Evolutionary conservation across 2,888 invertebrate species (phyloP), one percentile per base, ranked within the genome.

Genomic region (Caenorhabditis sp.): DNA sequence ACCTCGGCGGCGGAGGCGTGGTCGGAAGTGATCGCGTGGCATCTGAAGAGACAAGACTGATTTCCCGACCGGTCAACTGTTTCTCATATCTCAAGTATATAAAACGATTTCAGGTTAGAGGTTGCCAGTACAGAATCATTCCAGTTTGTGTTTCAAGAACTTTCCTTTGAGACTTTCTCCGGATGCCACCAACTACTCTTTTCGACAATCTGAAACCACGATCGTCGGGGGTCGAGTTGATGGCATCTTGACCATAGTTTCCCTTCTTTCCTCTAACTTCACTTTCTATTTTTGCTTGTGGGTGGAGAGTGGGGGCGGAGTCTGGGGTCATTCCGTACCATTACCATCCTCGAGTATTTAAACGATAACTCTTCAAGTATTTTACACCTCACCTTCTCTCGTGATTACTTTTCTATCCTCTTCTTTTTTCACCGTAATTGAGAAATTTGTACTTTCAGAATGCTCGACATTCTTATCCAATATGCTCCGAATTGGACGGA

Each of bases 401-500:
- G 35, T 35, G 26, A 16, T 54, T 26, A 2, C 3, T 2, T 64
- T 19, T 61, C 14, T 12, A 38, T 35, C 19, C 7, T 51, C 58
- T 24, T n/a, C 5, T 19, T 7, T 8, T 10, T 22, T 19, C 19
- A 41, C 10, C 24, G 12, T 7, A 5, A 19, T 51, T 19, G 28
- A 19, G 4, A 19, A 28, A 31, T 31, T 64, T 41, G 2, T 14
- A 54, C 10, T 68, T 76, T 76, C 75, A 76, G 75, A 66, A 86
- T 86, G 86, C 73, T 86, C 59, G 69, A 86, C 81, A 84, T 83
- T 51, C 66, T 86, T 4, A 26, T 85, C 19, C 80, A 82, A 22
- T 88, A 88, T 80, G 64, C 80, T 22, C 88, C 88, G 1, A 79
- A 75, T 35, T 88, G 88, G 88, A 77, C 85, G 2, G 74, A 69